Evolutionary conservation across 2,113 vertebrate genomes (phyloP), one percentile per base, ranked within the genome.

Genomic region (Sphyrna mokarran): DNA sequence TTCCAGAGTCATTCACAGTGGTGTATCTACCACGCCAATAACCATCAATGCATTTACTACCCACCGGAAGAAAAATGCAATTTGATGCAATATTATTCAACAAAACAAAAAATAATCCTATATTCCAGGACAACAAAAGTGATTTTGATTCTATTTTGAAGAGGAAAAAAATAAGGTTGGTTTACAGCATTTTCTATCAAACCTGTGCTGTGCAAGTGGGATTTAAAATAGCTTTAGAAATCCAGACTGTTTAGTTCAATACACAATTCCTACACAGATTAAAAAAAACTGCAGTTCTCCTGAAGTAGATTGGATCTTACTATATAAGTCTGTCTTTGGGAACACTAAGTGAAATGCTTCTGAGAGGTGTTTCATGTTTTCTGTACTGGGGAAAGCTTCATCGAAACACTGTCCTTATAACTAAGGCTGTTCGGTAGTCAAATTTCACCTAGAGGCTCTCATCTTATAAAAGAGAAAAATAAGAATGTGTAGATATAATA

Each of bases 201-300:
- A 54, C 48, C 23, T 54, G 69, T 54, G 23, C 14, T 72, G 13
- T 95, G 40, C 22, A 54, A 76, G 40, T 48, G 68, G 69, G 94
- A 72, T 95, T 95, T 95, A 54, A 69, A 72, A 70, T 43, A 33
- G 9, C 10, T 95, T 72, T 95, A 63, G 13, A 72, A 95, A 95
- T 95, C 20, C 69, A 95, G 68, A 48, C 33, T 72, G 40, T 33
- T 95, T 72, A 18, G 9, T 70, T 72, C 40, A 94, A 40, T 43
- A 40, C 63, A 26, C 22, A 2, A 29, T 72, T 95, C 40, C 91
- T 22, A 11, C 43, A 37, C 1, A 37, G 16, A 9, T 72, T 54
- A 4, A 4, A 29, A 95, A 72, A 54, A 54, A 13, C 37, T 48
- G 0, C 0, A 16, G 20, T 23, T 63, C 37, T 95, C 7, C 23